A percentile compares a stretch with the other conserved stretches of the same genome.
Conservation (phyloP, 2,888 invertebrate genomes). For the Eilema sororculum region DNA sequence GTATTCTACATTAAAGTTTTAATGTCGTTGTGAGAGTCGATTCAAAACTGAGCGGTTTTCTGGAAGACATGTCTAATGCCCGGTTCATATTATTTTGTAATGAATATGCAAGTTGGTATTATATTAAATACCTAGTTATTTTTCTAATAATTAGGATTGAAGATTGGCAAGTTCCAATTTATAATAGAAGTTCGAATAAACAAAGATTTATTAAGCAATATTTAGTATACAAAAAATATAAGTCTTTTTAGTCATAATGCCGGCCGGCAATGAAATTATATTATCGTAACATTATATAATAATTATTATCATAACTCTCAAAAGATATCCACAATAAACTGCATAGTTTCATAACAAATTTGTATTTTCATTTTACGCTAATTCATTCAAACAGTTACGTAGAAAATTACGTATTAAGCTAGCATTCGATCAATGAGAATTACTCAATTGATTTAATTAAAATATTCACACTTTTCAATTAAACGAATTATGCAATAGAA, state of each 20-base stretch:
- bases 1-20: too few species aligned
- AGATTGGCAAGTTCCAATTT: too few species aligned
- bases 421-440: background rate
- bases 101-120: too few species aligned
- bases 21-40: too few species aligned
- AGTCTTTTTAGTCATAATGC: background rate
- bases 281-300: background rate
- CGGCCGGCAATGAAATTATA: background rate
- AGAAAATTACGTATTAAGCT: background rate
- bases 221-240: background rate
- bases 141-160: too few species aligned
- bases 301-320: constrained; percentile 4
- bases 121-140: too few species aligned
- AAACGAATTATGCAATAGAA: constrained; percentile 6
- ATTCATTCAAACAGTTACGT: constrained; percentile 11
- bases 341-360: background rate
- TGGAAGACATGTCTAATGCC: too few species aligned
- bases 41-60: too few species aligned
- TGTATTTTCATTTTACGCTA: constrained; percentile 11
- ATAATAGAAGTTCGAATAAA: background rate
- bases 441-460: constrained; percentile 3
- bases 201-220: background rate
- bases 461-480: constrained; percentile 7
- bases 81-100: too few species aligned
- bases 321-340: too few species aligned